These are phyloP conservation scores for Lepus europaeus DNA, from an alignment of 2,113 vertebrate genomes.

Conservation along the genomic window DNA sequence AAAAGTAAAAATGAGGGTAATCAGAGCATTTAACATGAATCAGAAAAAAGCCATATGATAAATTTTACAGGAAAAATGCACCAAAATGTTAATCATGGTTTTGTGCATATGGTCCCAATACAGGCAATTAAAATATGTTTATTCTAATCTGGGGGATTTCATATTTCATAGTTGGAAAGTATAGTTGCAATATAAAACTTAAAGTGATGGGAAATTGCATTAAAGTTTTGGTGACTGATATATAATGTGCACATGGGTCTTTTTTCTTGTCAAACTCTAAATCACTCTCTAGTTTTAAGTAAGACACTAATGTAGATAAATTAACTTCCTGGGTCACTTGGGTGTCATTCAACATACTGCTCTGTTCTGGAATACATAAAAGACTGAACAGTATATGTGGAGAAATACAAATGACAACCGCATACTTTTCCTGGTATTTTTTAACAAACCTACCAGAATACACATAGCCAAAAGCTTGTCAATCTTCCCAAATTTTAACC, in stretches of 20 bases:
- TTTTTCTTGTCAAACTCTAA: conserved; percentile 55
- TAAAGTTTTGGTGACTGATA: neutral
- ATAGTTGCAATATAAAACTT: neutral
- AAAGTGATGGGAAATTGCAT: neutral
- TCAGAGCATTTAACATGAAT: neutral
- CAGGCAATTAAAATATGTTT: neutral
- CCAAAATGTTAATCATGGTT: neutral
- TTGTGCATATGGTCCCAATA: neutral
- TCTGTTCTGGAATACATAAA: neutral
- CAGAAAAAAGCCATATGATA: neutral
- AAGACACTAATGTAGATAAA: conserved; percentile 54
- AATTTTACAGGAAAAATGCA: neutral
- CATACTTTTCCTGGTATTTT: neutral
- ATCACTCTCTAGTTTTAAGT: conserved; percentile 1
- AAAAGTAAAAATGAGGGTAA: neutral
- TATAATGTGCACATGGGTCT: neutral
- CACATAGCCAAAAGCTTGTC: neutral
- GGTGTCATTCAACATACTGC: neutral
- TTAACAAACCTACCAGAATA: neutral
- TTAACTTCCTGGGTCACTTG: conserved; percentile 11
- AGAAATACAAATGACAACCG: neutral
- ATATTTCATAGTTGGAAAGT: neutral
- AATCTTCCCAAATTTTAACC: neutral
- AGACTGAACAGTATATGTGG: neutral
- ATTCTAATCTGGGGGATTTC: neutral